A percentile compares a stretch with the other conserved stretches of the same genome.
These are phyloP conservation scores for Pangasius sanitwongsei DNA, from an alignment of 2,797 vertebrate genomes.

Conservation along the genomic window DNA sequence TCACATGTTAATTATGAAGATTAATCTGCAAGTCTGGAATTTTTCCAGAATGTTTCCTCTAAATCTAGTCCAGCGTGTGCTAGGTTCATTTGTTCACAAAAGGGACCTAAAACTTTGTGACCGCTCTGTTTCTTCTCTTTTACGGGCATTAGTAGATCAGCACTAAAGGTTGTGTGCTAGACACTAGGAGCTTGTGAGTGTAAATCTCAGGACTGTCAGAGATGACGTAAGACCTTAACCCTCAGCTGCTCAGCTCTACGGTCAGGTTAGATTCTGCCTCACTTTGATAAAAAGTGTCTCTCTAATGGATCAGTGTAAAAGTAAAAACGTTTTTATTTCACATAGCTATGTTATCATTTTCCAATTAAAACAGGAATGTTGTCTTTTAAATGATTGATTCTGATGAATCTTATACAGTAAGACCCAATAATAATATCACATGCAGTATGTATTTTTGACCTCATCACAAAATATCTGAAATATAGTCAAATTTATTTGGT, in stretches of 20 bases:
- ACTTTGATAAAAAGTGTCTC: not conserved
- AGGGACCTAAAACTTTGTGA: not conserved
- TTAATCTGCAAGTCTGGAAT: not conserved
- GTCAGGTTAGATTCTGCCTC: not conserved
- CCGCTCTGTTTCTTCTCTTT: not conserved
- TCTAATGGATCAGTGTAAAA: not conserved
- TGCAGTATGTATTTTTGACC: not conserved
- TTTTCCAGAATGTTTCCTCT: not conserved
- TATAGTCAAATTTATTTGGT: not conserved
- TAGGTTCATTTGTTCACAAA: not conserved
- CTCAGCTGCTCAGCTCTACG: not conserved
- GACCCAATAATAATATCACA: no score
- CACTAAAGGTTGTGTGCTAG: not conserved
- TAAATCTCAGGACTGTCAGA: constrained; percentile 2
- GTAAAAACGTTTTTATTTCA: not conserved
- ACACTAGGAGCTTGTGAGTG: not conserved
- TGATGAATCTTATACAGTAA: not conserved
- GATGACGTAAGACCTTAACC: not conserved
- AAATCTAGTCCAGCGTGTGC: not conserved
- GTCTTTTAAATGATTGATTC: not conserved
- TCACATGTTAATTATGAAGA: not conserved
- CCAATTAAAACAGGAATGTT: not conserved
- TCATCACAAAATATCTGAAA: not conserved
- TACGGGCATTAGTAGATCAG: not conserved
- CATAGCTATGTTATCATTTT: not conserved